These are phyloP conservation scores for Mustela erminea DNA, from an alignment of 2,797 vertebrate genomes.

Conservation along the genomic window DNA sequence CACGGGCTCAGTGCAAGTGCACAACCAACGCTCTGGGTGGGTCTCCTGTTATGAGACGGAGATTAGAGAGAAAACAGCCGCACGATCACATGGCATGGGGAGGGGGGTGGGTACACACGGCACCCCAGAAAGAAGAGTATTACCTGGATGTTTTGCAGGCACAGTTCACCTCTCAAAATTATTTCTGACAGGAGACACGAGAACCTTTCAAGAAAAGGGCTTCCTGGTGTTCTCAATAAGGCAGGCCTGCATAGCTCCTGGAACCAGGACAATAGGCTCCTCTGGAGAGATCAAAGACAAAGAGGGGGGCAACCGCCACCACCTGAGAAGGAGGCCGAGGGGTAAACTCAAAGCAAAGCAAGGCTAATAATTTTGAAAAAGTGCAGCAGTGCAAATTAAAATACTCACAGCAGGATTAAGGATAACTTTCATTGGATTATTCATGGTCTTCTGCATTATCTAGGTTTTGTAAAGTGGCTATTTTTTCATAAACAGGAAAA, in stretches of 20 bases:
- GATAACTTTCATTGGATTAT: constrained; percentile 28
- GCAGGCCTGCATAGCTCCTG: not conserved
- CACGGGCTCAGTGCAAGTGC: not conserved
- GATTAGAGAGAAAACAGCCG: not conserved
- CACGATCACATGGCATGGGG: not conserved
- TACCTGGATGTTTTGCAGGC: not conserved
- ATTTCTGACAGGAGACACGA: not conserved
- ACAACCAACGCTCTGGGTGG: not conserved
- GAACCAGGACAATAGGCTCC: not conserved
- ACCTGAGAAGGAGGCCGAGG: not conserved
- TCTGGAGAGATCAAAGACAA: not conserved
- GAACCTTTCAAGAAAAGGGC: not conserved
- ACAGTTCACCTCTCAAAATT: not conserved
- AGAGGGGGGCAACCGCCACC: not conserved
- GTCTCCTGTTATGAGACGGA: not conserved
- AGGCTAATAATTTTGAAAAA: not conserved
- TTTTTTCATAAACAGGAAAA: constrained; percentile 40
- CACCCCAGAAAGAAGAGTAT: not conserved
- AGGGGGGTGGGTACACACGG: fast-evolving
- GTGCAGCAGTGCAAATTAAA: not conserved
- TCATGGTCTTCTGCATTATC: constrained; percentile 20
- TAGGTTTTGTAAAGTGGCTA: constrained; percentile 14
- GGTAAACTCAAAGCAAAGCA: not conserved
- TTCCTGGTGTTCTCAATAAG: not conserved
- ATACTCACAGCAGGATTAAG: not conserved